Base-by-base conservation (phyloP, 2,888 invertebrate genomes). In the Caenorhabditis angaria region DNA sequence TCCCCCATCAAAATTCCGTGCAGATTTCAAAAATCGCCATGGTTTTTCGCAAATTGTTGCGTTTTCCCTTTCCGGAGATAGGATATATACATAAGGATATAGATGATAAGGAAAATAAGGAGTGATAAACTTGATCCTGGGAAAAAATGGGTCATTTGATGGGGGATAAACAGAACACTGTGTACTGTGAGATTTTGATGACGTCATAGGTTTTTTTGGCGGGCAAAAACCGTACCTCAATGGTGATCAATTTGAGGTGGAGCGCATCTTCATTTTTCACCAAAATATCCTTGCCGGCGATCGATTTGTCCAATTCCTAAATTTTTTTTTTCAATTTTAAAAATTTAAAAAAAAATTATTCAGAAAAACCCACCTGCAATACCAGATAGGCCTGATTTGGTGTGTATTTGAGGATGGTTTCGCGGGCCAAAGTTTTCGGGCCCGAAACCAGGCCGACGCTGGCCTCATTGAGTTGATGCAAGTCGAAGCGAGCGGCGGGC, bases 301-400 rank as follows among this genome's bases (percentile, higher is more conserved):
- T 62, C 5, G 32, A 50, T 14, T 70, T 50, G 32, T 72, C 72
- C n/a, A 79, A 41, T n/a, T 69, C 70, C 56, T 72, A 61, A 12
- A 71, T 50, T 50, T 50, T 50, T n/a, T n/a, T 50, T 10, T 50
- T 20, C 12, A 8, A 8, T 32, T 12, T 32, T 32, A 12, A 53
- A 53, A 27, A 25, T 27, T 24, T 24, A 10, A 28, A 29, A 51
- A 24, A 51, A 24, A 51, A 51, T 24, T 27, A 27, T 18, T 1
- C 6, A 10, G 18, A 27, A 28, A 32, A 32, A 61, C 22, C 14
- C 12, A 61, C 53, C 41, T 56, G 50, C 20, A 83, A 53, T 8
- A 82, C 76, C 48, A 80, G 82, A 66, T 85, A 85, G n/a, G 83
- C 85, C 56, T 83, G 83, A 6, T 77, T 82, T 12, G 75, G 70